Evolutionary conservation across 1,140 invertebrate species (phyloP).

Genomic region (Heliconius hewitsoni): DNA sequence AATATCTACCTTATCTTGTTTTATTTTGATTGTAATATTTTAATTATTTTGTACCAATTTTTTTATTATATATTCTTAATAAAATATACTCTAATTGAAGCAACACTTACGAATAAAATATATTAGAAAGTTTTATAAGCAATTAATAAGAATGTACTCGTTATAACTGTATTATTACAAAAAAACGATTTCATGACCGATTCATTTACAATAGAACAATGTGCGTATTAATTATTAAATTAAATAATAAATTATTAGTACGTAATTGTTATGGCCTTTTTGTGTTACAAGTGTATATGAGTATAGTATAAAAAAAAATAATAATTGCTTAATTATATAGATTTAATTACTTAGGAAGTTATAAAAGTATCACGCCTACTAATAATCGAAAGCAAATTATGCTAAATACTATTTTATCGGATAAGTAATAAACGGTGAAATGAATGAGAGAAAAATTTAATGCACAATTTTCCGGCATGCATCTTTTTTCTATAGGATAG

Average conservation of each 20-base stretch:
- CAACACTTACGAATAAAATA: too few relatives aligned
- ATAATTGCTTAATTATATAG: background rate
- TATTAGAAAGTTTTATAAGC: too few relatives aligned
- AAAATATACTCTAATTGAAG: too few relatives aligned
- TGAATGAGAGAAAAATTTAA: background rate
- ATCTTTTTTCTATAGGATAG: too few relatives aligned
- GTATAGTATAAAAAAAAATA: background rate
- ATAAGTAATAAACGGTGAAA: background rate
- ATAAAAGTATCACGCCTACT: background rate
- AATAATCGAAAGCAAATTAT: background rate
- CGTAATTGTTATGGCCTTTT: background rate
- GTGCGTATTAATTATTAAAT: slow-evolving; percentile 8
- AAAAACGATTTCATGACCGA: background rate
- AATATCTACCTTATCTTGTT: too few relatives aligned
- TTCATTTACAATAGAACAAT: background rate
- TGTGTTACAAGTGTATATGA: background rate
- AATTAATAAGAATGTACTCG: background rate
- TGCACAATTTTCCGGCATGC: background rate
- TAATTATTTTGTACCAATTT: too few relatives aligned
- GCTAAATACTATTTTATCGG: background rate
- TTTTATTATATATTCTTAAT: too few relatives aligned
- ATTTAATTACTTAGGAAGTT: too few relatives aligned
- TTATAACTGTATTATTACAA: background rate
- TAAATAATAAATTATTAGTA: background rate
- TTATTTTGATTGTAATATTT: too few relatives aligned